phyloP scores from a whole-genome alignment of 1,140 invertebrate species.

The Drosophila jambulina region DNA sequence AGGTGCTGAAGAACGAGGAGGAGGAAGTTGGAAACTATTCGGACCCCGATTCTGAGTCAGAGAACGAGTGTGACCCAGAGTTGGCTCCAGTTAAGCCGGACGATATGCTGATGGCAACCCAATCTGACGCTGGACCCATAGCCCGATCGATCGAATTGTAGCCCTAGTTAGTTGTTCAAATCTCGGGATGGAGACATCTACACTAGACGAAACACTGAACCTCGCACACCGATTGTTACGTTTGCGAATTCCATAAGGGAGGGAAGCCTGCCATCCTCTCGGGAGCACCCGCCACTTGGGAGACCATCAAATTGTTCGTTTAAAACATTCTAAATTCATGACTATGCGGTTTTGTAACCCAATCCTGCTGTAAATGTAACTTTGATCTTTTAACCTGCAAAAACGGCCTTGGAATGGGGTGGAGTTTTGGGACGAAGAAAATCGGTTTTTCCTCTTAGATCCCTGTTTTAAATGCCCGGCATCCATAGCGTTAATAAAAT shows the following conservation, averaged over 20 bases:
- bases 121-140: neutral
- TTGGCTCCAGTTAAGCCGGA: neutral
- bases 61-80: neutral
- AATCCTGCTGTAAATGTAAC: no score
- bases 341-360: neutral
- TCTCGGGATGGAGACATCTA: neutral
- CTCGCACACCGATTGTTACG: slow-evolving; percentile 3
- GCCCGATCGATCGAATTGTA: neutral
- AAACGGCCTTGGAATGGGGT: no score
- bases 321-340: slow-evolving; percentile 1
- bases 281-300: neutral
- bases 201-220: neutral
- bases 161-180: neutral
- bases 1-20: neutral
- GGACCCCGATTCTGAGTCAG: neutral
- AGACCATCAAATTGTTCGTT: slow-evolving; percentile 26
- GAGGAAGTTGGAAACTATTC: neutral
- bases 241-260: slow-evolving; percentile 30
- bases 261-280: neutral
- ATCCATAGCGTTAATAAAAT: no score
- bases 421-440: no score
- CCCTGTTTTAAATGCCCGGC: no score
- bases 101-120: neutral
- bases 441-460: no score
- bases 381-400: no score